phyloP scores from a whole-genome alignment of 2,797 vertebrate genomes.

The Leucoraja ocellata region DNA sequence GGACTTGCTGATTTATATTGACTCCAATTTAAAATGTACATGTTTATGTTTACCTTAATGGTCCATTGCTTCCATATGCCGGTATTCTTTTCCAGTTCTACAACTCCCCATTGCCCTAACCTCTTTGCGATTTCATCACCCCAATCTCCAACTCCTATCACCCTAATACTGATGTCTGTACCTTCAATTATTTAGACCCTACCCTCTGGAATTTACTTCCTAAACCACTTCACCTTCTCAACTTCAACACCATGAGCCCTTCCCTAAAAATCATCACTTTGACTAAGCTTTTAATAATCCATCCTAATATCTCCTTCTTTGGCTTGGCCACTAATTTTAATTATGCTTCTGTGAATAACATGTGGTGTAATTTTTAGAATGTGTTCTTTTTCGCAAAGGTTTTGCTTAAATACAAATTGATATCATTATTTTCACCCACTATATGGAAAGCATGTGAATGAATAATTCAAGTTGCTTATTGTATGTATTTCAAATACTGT shows the following conservation, averaged over 20 bases:
- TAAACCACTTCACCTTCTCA: neutral
- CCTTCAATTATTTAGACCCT: neutral
- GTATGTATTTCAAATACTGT: neutral
- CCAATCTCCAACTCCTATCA: neutral
- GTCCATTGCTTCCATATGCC: neutral
- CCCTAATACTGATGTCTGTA: neutral
- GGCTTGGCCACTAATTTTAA: neutral
- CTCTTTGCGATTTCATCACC: neutral
- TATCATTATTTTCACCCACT: neutral
- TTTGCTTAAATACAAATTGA: neutral
- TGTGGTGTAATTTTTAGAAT: neutral
- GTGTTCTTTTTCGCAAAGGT: neutral
- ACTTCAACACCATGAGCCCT: neutral
- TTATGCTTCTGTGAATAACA: neutral
- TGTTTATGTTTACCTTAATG: neutral
- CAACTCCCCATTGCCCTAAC: neutral
- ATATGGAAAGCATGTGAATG: neutral
- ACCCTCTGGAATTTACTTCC: neutral
- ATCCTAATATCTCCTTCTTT: neutral
- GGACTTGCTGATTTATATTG: neutral
- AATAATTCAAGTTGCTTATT: neutral
- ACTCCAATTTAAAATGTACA: neutral
- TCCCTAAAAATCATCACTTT: neutral
- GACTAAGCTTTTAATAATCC: neutral
- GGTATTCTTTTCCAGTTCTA: neutral